Evolutionary conservation across 2,888 invertebrate species (phyloP).

Genomic region (Plebejus argus): DNA sequence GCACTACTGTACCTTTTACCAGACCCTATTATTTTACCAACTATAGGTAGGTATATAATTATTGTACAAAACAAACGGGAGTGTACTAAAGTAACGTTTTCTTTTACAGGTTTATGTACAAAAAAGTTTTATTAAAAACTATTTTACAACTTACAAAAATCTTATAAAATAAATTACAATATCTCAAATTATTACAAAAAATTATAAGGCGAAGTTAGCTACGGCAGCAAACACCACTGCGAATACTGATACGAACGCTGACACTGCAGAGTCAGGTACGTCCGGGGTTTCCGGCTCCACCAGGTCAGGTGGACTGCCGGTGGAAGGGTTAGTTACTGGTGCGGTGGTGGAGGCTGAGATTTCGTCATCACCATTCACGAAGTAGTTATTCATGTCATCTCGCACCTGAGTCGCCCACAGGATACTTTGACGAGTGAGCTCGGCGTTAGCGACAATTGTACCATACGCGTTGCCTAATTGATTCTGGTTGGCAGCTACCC

Average conservation of each 20-base stretch:
- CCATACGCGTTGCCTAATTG: background rate
- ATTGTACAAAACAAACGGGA: background rate
- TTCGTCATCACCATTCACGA: background rate
- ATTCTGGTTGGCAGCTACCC: background rate
- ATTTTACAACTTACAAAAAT: background rate
- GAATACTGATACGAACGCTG: conserved; percentile 25
- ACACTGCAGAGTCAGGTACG: conserved; percentile 3
- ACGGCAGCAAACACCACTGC: conserved; percentile 5
- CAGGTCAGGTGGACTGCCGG: background rate
- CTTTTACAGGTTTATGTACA: background rate
- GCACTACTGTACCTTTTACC: too few species aligned
- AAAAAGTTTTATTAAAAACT: background rate
- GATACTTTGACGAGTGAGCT: conserved; percentile 26
- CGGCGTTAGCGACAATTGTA: conserved; percentile 6
- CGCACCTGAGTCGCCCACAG: background rate
- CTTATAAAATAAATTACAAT: conserved; percentile 13
- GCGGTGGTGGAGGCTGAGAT: background rate
- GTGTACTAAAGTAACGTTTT: background rate
- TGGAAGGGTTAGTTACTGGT: background rate
- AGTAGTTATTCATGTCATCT: conserved; percentile 21
- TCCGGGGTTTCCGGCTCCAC: background rate
- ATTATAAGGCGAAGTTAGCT: conserved; percentile 18
- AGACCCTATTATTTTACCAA: too few species aligned
- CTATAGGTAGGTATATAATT: too few species aligned
- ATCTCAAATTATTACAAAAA: background rate